Evolutionary conservation across 2,797 vertebrate species (phyloP).

Genomic region (Triplophysa bombifrons): DNA sequence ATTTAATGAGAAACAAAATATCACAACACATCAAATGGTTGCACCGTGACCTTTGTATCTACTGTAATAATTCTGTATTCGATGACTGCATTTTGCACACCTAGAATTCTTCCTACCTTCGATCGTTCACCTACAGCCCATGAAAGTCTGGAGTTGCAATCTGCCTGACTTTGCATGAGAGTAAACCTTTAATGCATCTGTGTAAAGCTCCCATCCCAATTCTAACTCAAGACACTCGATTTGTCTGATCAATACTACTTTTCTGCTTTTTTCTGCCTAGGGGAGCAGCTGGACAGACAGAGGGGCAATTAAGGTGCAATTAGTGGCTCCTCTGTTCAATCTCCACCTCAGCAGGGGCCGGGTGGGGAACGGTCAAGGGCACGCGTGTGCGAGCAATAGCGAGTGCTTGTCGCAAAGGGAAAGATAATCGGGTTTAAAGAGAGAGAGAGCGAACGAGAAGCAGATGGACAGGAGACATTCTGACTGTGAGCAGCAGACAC

Average conservation of each 20-base stretch:
- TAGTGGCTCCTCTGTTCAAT: conserved; percentile 70
- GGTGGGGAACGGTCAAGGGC: conserved; percentile 46
- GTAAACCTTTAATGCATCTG: conserved; percentile 7
- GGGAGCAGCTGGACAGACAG: conserved; percentile 74
- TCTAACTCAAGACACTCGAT: conserved; percentile 36
- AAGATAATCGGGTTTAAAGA: conserved; percentile 77
- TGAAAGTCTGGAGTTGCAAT: neutral
- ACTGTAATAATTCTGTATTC: neutral
- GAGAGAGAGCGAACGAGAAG: conserved; percentile 64
- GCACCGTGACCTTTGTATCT: neutral
- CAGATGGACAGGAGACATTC: conserved; percentile 78
- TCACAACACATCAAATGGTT: neutral
- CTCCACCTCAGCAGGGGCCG: conserved; percentile 60
- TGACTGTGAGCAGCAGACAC: conserved; percentile 65
- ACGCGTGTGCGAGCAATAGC: conserved; percentile 33
- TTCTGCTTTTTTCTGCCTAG: conserved; percentile 60
- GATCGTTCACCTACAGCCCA: neutral
- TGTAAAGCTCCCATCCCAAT: neutral
- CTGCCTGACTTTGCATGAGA: neutral
- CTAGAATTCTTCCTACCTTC: neutral
- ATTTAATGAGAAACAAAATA: neutral
- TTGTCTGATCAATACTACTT: conserved; percentile 64
- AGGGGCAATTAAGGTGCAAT: conserved; percentile 75
- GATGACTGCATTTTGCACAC: neutral
- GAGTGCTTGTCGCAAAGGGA: conserved; percentile 50